Conservation (phyloP, 2,113 vertebrate species). For the Myanophis thanlyinensis region DNA sequence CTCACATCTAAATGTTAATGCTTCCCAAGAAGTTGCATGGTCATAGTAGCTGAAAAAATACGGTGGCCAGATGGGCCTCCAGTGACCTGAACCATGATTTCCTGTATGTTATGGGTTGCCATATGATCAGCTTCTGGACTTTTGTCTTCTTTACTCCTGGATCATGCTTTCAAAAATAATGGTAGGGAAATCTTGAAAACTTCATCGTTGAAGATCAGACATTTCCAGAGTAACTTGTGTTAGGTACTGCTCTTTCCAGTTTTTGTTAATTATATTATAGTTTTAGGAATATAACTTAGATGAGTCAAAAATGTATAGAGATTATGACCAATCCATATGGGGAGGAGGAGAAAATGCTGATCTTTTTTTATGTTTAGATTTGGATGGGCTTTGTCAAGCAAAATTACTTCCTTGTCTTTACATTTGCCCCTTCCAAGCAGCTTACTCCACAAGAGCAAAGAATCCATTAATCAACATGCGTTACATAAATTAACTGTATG, state of each 20-base stretch:
- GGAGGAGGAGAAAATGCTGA: constrained; percentile 19
- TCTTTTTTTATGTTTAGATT: constrained; percentile 37
- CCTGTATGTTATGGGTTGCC: rapidly evolving
- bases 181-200: not conserved
- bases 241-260: not conserved
- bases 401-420: constrained; percentile 53
- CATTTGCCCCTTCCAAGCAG: constrained; percentile 56
- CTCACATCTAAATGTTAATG: constrained; percentile 37
- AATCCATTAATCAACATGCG: constrained; percentile 55
- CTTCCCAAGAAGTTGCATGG: constrained; percentile 37
- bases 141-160: rapidly evolving
- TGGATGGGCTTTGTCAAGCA: constrained; percentile 30
- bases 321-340: constrained; percentile 21
- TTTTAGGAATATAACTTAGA: not conserved
- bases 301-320: constrained; percentile 33
- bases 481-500: constrained; percentile 58
- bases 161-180: rapidly evolving
- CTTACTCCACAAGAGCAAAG: constrained; percentile 52
- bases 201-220: rapidly evolving
- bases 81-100: not conserved
- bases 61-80: not conserved
- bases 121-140: rapidly evolving
- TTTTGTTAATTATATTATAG: not conserved
- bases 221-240: not conserved
- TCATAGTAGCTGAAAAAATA: not conserved